Evolutionary conservation across 2,113 vertebrate genomes (phyloP), one percentile per base, ranked within the genome.

Genomic region (Psilopsiagon aurifrons): DNA sequence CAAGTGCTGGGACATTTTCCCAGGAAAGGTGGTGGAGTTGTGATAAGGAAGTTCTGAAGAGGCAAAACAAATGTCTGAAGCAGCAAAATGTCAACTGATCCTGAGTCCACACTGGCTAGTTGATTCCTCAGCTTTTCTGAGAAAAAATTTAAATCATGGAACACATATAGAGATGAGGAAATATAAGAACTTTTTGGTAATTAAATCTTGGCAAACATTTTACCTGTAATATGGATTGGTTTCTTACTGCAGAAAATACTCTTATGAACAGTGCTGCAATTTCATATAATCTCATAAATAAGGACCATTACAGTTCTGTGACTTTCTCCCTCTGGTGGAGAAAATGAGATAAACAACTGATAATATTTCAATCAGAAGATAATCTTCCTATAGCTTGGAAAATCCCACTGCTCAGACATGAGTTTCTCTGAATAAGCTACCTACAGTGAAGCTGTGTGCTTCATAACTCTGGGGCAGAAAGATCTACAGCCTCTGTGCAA

Each of bases 291-390:
- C 44, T 69, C 51, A 41, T 71, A 69, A 94, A 84, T 71, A 92
- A 81, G 33, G 51, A 47, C 60, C 6, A 13, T 68, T 75, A 52
- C 35, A 44, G 17, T 59, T 55, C 46, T n/a, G 73, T 71, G 71
- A 71, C 64, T 69, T 90, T 95, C 92, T 93, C 92, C 92, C 88
- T 96, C 95, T 95, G 77, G 62, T 92, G 91, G 84, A 76, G 29
- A 41, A 29, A 63, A 67, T 44, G 44, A 28, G 74, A 76, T 46
- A 85, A 95, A 87, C 44, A 75, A 60, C 79, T 64, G 66, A 60
- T 51, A 79, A 35, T 79, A 69, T 76, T 88, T 88, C 75, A 33
- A 7, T 55, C 71, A 43, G 59, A 67, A 74, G 25, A 37, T 52
- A 63, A 83, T 70, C 46, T 82, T 79, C n/a, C 43, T 62, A 13